Percentiles rank a stretch among this genome's conserved stretches.
Evolutionary conservation across 1,140 invertebrate genomes (phyloP).

Genomic region (Philopotamus ludificatus): DNA sequence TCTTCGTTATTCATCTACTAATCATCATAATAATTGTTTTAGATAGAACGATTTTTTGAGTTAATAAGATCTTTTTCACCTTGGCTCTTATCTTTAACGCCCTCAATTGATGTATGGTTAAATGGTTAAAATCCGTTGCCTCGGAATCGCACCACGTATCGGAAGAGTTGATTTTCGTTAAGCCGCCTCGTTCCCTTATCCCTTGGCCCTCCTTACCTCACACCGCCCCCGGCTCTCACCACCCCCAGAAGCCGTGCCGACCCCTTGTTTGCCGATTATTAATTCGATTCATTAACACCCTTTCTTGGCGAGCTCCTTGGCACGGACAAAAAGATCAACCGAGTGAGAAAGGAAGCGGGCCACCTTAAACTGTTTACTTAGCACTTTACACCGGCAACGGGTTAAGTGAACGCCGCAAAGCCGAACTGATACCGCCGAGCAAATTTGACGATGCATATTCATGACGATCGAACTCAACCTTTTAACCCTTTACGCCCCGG

Average conservation of each 20-base stretch:
- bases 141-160: too few species aligned
- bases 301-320: constrained; percentile 30
- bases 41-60: not conserved
- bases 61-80: not conserved
- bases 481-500: too few species aligned
- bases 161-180: too few species aligned
- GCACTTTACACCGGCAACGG: constrained; percentile 31
- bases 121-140: too few species aligned
- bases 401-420: constrained; percentile 23
- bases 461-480: constrained; percentile 21
- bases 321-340: constrained; percentile 39
- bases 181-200: too few species aligned
- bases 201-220: too few species aligned
- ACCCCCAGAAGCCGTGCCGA: not conserved
- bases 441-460: constrained; percentile 24
- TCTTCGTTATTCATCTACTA: too few species aligned
- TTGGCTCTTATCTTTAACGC: not conserved
- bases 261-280: constrained; percentile 43
- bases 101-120: too few species aligned
- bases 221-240: too few species aligned
- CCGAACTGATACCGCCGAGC: constrained; percentile 11
- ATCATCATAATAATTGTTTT: not conserved
- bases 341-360: constrained; percentile 29
- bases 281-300: constrained; percentile 43
- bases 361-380: constrained; percentile 39